These are phyloP conservation scores for Pseudeuparius sepicola DNA, from an alignment of 2,888 invertebrate genomes.

Conservation along the genomic window DNA sequence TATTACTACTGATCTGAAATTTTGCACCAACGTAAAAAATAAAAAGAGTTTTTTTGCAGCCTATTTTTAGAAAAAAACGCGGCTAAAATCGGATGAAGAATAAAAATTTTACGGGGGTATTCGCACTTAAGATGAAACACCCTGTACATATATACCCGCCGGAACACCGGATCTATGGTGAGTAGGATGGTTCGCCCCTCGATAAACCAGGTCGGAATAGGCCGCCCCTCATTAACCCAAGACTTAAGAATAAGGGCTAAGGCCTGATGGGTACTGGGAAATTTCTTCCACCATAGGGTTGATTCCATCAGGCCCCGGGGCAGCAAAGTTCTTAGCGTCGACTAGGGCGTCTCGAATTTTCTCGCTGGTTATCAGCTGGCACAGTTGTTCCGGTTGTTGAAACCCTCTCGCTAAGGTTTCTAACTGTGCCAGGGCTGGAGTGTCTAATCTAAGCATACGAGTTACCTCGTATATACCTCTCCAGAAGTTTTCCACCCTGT, in stretches of 20 bases:
- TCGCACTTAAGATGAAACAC: no score
- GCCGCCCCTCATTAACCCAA: no score
- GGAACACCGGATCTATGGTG: no score
- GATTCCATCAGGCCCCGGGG: constrained; percentile 9
- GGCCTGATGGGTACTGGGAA: constrained; percentile 4
- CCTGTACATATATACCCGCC: no score
- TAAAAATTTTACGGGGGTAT: no score
- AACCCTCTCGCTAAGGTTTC: neutral
- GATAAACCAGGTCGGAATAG: constrained; percentile 13
- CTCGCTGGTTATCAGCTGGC: neutral
- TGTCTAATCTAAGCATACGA: neutral
- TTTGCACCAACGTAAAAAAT: no score
- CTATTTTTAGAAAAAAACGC: no score
- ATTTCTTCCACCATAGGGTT: constrained; percentile 8
- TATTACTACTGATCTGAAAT: no score
- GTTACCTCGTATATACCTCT: constrained; percentile 3
- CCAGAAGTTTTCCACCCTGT: constrained; percentile 3
- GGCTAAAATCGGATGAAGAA: no score
- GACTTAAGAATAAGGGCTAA: constrained; percentile 3
- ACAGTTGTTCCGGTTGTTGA: neutral
- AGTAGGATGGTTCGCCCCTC: constrained; percentile 5
- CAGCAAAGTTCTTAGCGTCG: constrained; percentile 10
- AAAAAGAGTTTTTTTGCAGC: no score
- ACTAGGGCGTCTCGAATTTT: constrained; percentile 6
- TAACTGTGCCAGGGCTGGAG: constrained; percentile 4